Evolutionary conservation across 2,888 invertebrate species (phyloP).

Genomic region (Adela reaumurella): DNA sequence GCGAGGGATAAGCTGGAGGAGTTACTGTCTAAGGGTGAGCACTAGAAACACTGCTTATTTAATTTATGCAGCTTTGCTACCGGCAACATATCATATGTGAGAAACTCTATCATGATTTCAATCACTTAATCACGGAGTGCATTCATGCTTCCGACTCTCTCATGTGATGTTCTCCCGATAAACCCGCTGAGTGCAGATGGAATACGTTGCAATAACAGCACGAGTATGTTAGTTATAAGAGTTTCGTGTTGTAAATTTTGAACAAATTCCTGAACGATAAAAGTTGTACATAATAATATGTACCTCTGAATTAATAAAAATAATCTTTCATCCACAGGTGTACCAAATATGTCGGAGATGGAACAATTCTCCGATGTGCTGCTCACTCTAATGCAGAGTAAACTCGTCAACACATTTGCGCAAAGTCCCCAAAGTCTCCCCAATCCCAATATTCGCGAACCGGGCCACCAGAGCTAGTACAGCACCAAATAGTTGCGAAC

Average conservation of each 20-base stretch:
- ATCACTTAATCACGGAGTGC: too few relatives aligned
- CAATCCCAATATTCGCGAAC: conserved; percentile 23
- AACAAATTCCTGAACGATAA: not conserved
- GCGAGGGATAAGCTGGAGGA: conserved; percentile 32
- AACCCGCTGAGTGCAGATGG: too few relatives aligned
- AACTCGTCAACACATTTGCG: conserved; percentile 43
- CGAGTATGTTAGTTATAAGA: too few relatives aligned
- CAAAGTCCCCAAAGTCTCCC: conserved; percentile 38
- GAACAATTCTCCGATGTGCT: conserved; percentile 62
- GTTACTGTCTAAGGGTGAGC: conserved; percentile 35
- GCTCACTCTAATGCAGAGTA: conserved; percentile 52
- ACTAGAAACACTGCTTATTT: too few relatives aligned
- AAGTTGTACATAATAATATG: not conserved
- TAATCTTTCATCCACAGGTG: conserved; percentile 14
- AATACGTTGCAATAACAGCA: too few relatives aligned
- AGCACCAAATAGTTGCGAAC: not conserved
- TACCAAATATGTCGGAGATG: conserved; percentile 45
- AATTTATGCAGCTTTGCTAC: too few relatives aligned
- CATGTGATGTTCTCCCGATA: too few relatives aligned
- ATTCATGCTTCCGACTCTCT: too few relatives aligned
- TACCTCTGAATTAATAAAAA: not conserved
- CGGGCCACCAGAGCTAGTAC: conserved; percentile 37
- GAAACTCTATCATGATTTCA: too few relatives aligned
- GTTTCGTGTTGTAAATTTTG: too few relatives aligned
- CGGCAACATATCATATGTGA: too few relatives aligned